Evolutionary conservation across 2,113 vertebrate species (phyloP), one percentile per base, ranked within the genome.

Genomic region (Numida meleagris): DNA sequence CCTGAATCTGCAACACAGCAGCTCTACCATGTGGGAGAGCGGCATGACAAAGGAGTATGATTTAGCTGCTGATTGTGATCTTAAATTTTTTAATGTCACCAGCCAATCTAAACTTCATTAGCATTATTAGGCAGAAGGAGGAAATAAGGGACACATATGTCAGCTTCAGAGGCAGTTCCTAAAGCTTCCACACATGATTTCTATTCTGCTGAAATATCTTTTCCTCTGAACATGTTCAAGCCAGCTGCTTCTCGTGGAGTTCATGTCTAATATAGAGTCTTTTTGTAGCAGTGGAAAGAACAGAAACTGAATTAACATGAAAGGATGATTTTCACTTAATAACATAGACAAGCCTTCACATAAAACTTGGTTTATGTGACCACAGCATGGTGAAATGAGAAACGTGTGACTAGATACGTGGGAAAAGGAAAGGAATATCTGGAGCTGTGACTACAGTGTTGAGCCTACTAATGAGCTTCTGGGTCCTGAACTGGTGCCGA

Each of bases 181-280:
- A 78, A 80, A 89, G 33, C 34, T 87, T 95, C 29, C 34, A 88
- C 50, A 93, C 9, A 63, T 71, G 19, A 94, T 82, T 91, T 76
- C 72, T 74, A 6, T 57, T 72, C 46, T 92, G 63, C 29, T 93
- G 91, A 94, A 92, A 85, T 92, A 73, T 79, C 33, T 72, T 88
- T 94, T 93, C 72, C 25, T 63, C 61, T 82, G 33, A 77, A 67
- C 9, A 36, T 3, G 11, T 88, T 59, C 4, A 1, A 87, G 75
- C 46, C 43, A 67, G 45, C 53, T 89, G 58, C 68, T 94, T 94
- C 38, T 27, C 46, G 77, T 67, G 51, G n/a, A 89, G 11, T 16
- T 29, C 63, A 51, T 1, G 1, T 82, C 33, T 71, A 71, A 95
- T 59, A 75, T 10, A 82, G 79, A 2, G 20, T 12, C 10, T 82